Conservation (phyloP, 1,140 invertebrate species). For the Dolichoris vasculosae region DNA sequence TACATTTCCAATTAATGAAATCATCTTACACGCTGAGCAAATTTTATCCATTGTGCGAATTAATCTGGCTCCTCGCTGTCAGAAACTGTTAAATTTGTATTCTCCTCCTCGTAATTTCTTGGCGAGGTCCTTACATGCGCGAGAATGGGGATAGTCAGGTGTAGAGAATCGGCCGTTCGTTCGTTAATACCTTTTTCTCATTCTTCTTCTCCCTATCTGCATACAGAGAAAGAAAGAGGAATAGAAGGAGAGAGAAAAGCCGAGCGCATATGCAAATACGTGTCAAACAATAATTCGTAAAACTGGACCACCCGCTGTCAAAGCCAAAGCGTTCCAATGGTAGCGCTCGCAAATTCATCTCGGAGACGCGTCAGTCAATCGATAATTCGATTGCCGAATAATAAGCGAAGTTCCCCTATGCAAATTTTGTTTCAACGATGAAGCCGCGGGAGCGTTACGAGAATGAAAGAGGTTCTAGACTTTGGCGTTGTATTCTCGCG, state of each 20-base stretch:
- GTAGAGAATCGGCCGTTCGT: slow-evolving; percentile 24
- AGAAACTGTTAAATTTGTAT: neutral
- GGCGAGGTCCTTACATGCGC: neutral
- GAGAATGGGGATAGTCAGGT: slow-evolving; percentile 37
- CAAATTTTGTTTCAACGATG: slow-evolving; percentile 61
- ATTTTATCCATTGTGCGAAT: neutral
- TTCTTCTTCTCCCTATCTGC: neutral
- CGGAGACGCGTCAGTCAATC: slow-evolving; percentile 68
- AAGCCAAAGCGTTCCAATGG: neutral
- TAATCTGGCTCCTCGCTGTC: neutral
- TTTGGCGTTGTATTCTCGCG: neutral
- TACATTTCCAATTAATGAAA: slow-evolving; percentile 37
- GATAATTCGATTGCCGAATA: slow-evolving; percentile 71
- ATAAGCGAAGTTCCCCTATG: slow-evolving; percentile 69
- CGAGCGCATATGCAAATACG: slow-evolving; percentile 44
- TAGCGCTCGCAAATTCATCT: slow-evolving; percentile 42
- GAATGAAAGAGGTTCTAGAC: neutral
- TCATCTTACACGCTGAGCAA: neutral
- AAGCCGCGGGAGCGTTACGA: neutral
- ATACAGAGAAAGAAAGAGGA: neutral
- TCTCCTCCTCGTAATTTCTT: neutral
- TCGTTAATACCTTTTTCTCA: slow-evolving; percentile 25
- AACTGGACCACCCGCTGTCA: slow-evolving; percentile 49
- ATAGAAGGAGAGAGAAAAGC: neutral
- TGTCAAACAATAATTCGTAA: slow-evolving; percentile 20